Evolutionary conservation across 2,113 vertebrate genomes (phyloP).

Genomic region (Leucoraja erinaceus): DNA sequence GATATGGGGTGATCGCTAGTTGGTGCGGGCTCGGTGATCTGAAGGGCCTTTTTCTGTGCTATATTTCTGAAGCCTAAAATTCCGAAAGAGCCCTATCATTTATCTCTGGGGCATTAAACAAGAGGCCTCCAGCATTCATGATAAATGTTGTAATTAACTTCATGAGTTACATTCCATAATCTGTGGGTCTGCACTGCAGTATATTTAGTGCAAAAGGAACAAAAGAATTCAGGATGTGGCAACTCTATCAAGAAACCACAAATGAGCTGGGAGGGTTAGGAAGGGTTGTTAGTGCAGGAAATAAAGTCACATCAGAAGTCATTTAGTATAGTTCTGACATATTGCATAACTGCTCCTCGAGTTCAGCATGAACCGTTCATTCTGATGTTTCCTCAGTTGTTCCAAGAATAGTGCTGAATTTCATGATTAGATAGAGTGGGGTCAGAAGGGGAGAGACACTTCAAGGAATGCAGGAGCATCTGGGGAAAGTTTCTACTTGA

Average conservation of each 20-base stretch:
- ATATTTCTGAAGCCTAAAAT: no score
- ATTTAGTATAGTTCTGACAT: not conserved
- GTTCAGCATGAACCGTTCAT: not conserved
- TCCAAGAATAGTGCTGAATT: not conserved
- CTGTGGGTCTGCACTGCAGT: not conserved
- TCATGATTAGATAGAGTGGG: not conserved
- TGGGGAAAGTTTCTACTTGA: not conserved
- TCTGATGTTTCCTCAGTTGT: not conserved
- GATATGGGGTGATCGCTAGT: no score
- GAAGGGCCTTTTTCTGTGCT: no score
- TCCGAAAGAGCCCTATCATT: not conserved
- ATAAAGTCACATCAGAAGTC: not conserved
- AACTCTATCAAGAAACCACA: not conserved
- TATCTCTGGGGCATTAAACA: not conserved
- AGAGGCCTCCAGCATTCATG: not conserved
- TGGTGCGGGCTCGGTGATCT: no score
- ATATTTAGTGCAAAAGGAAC: not conserved
- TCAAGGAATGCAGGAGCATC: not conserved
- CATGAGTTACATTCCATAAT: not conserved
- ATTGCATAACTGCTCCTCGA: not conserved
- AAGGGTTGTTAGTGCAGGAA: not conserved
- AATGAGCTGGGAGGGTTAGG: not conserved
- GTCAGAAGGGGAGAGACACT: not conserved
- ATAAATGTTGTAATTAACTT: not conserved
- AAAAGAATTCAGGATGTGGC: not conserved